Conservation (phyloP, 2,797 vertebrate species). For the Semaprochilodus insignis region DNA sequence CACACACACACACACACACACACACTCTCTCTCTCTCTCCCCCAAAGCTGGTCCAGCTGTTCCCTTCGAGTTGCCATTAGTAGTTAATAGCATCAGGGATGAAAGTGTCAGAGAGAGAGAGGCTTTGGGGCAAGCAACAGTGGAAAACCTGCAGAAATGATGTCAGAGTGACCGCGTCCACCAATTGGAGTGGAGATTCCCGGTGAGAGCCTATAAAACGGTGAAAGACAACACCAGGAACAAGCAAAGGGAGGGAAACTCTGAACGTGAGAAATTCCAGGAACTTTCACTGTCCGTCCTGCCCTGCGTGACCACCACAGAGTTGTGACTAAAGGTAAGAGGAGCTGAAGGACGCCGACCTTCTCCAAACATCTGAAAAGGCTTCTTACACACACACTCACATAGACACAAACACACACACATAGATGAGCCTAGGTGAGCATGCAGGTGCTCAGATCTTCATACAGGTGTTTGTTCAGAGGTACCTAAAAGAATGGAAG, state of each 20-base stretch:
- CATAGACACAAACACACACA: not conserved
- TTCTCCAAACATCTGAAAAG: not conserved
- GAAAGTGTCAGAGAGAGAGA: slow-evolving; percentile 67
- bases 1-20: slow-evolving; percentile 7
- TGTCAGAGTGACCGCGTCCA: slow-evolving; percentile 86
- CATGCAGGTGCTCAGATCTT: not conserved
- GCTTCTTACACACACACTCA: not conserved
- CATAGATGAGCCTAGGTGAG: not conserved
- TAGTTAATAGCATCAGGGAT: slow-evolving; percentile 72
- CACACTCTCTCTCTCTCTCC: slow-evolving; percentile 1
- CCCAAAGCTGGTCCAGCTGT: slow-evolving; percentile 44
- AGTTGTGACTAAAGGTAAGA: slow-evolving; percentile 66
- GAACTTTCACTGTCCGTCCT: slow-evolving; percentile 56
- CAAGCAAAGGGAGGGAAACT: slow-evolving; percentile 62
- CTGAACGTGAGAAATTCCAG: slow-evolving; percentile 64
- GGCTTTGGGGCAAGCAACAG: slow-evolving; percentile 79
- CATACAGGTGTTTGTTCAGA: not conserved
- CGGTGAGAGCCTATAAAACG: slow-evolving; percentile 90
- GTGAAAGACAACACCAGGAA: slow-evolving; percentile 76
- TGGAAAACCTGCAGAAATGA: slow-evolving; percentile 89
- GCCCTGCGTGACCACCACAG: slow-evolving; percentile 46
- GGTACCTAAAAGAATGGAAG: too few relatives aligned
- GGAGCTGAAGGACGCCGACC: not conserved
- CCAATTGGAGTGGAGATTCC: slow-evolving; percentile 86
- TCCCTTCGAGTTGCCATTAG: slow-evolving; percentile 66